Conservation (phyloP, 1,140 invertebrate genomes). For the Drusus annulatus region DNA sequence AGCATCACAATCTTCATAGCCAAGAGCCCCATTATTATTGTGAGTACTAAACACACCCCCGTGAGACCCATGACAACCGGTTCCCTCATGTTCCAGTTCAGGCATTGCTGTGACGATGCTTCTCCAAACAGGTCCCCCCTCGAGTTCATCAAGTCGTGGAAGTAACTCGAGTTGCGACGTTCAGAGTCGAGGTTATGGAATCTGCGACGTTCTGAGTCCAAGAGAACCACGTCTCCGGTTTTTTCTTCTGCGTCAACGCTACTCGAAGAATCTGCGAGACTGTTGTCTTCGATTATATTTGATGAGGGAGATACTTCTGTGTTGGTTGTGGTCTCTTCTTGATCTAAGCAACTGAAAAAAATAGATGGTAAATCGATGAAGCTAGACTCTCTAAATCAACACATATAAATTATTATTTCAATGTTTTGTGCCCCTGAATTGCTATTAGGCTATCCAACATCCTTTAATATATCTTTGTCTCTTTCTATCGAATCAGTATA, state of each 20-base stretch:
- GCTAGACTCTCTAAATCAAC: too few species aligned
- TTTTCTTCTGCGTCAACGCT: background rate
- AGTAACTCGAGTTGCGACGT: background rate
- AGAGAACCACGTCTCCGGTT: background rate
- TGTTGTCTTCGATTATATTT: background rate
- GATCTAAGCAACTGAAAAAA: background rate
- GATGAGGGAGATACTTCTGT: background rate
- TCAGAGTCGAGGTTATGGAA: background rate
- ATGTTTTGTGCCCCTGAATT: too few species aligned
- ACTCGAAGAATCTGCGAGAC: background rate
- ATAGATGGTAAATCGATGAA: too few species aligned
- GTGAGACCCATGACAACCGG: background rate
- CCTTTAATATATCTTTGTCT: too few species aligned
- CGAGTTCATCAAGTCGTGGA: background rate
- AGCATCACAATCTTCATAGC: slow-evolving; percentile 28
- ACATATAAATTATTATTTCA: too few species aligned
- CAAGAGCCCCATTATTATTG: background rate
- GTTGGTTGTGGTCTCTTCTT: background rate
- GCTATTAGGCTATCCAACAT: too few species aligned
- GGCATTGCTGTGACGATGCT: background rate
- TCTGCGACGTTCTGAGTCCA: too few species aligned
- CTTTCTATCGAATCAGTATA: too few species aligned
- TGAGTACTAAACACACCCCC: background rate
- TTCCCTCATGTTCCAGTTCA: slow-evolving; percentile 4
- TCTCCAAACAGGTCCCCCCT: background rate